Base-by-base conservation (phyloP, 2,888 invertebrate genomes). In the Lasiommata megera region DNA sequence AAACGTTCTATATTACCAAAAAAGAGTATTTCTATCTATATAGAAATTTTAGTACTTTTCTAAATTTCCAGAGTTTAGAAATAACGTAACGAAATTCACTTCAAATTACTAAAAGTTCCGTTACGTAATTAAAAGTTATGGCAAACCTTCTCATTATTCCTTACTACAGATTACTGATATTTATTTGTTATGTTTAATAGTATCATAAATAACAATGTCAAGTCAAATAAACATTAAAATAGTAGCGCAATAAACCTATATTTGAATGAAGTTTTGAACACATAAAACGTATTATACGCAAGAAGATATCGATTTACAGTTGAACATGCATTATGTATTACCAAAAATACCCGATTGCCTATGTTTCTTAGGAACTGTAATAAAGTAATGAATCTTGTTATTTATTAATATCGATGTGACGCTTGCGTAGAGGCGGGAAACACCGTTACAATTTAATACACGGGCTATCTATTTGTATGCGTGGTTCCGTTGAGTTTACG, bases 381-480 rank as follows among this genome's bases (percentile, higher is more conserved):
- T 86, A 81, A 84, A 84, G 79, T 80, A 76, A 80, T 84, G 80
- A 82, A 86, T 79, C 75, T 80, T 83, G 79, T 77, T 81, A 79
- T 84, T 80, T 84, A 84, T 84, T 79, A 82, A 78, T 67, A 76
- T 70, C 71, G 73, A 77, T 73, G 72, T 71, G 75, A 76, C 69
- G 67, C 64, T 73, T 64, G 67, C 68, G 71, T 75, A 74, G 76
- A 79, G 79, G 80, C 74, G 74, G 79, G 69, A 72, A 77, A 77
- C 77, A 88, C 88, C 88, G 88, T 88, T 88, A 88, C 82, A 77
- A 82, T 84, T 80, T 83, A 80, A 86, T 83, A 80, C 79, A 73
- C 79, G 71, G 75, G 74, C 74, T 77, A 79, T 81, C 76, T 78
- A 85, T 84, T 87, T 87, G 79, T 83, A 85, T 85, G 82, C 84